Base-by-base conservation (phyloP, 2,888 invertebrate species). In the Sarcophaga subvicina region DNA sequence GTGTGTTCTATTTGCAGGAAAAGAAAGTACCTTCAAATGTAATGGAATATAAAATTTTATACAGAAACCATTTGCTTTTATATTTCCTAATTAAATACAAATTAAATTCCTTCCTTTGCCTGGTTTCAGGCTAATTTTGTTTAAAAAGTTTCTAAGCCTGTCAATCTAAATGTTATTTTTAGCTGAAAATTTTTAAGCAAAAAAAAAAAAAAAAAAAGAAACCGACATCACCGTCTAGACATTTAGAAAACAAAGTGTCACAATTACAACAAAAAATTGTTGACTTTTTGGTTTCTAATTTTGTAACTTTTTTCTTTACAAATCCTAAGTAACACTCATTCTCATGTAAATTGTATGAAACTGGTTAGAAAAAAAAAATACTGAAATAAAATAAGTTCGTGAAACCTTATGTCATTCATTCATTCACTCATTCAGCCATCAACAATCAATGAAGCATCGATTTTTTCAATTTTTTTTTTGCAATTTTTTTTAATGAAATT, bases 401-500 rank as follows among this genome's bases (percentile, higher is more conserved):
- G 49, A 77, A 83, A 77, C 60, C 27, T 72, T 66, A 83, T 82
- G 70, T 64, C 70, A 64, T 59, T 45, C 62, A 75, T 49, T 49
- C 49, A 54, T 17, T 5, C 4, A 14, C 17, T 54, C 54, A 54
- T 17, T 3, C 69, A 49, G 54, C 8, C 17, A 54, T 66, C 47
- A 70, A 79, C 63, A 83, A 78, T 59, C 78, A 69, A 63, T 78
- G 67, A 78, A 64, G 83, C 79, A 27, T 80, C 63, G 47, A 54
- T 54, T 54, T 37, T 37, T 37, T 8, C 8, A 0, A 3, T 8
- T 10, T 37, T 37, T 37, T 37, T 37, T 37, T 37, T 6, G 6
- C 49, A 5, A 12, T 14, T 49, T 54, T 54, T 47, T 45, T 67
- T 67, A 67, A 67, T 47, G 45, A 45, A 67, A 45, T 67, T 10